Evolutionary conservation across 1,140 invertebrate genomes (phyloP), one percentile per base, ranked within the genome.

Genomic region (Drosophila malerkotliana): DNA sequence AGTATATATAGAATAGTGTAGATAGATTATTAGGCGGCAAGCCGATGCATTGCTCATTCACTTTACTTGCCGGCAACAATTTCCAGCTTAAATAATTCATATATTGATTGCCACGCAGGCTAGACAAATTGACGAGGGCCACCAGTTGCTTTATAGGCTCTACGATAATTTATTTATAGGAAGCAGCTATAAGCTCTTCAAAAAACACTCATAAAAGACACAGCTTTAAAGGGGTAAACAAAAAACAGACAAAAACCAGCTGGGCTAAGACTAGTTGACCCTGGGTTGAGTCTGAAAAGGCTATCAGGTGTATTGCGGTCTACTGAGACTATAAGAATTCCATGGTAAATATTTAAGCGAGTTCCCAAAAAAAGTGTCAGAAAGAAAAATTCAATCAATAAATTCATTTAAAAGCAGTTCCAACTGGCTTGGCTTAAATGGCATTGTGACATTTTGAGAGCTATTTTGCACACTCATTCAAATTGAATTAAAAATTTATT

Each of bases 401-500:
- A 18, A 41, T 52, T 66, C 26, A 64, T 51, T 68, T 45, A 45
- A 34, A 24, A 18, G 39, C 68, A 68, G 58, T 49, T 77, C 12
- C 48, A 56, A 52, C 79, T 63, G 73, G 79, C 68, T 82, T 48
- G 79, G 79, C 68, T 82, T 48, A 28, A 56, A 21, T 59, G 14
- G 64, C 64, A 44, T 69, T 71, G 68, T 58, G 52, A 71, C 47
- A 58, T 52, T 83, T 78, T 68, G 26, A 77, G 57, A 51, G 49
- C 39, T 44, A 48, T 77, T 82, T 77, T 66, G 56, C 80, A 60
- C 81, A 74, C 51, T 74, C 67, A 67, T 56, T 59, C 68, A 81
- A 84, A 84, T 84, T 85, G 81, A 85, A 84, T 84, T 84, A 80
- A 77, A 56, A 62, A 74, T 80, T 76, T 44, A 54, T 59, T 57